These are phyloP conservation scores for Henricia sp. DNA, from an alignment of 53 echinoderm and acorn worm species.

Conservation along the genomic window DNA sequence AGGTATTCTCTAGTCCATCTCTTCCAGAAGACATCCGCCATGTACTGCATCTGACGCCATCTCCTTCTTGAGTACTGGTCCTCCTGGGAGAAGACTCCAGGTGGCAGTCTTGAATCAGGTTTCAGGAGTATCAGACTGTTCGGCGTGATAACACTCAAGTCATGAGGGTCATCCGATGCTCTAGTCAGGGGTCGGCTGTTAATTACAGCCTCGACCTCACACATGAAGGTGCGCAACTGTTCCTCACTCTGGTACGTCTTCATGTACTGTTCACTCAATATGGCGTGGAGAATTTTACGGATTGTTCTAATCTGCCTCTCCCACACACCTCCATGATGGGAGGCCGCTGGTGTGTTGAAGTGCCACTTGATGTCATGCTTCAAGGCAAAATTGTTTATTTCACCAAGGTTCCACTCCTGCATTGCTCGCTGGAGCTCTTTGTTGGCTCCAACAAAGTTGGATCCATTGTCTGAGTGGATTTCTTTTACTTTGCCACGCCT, in stretches of 20 bases:
- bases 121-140: not conserved
- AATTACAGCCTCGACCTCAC: too few species aligned
- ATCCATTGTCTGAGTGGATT: constrained; percentile 55
- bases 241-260: constrained; percentile 31
- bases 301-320: constrained; percentile 69
- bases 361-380: constrained; percentile 48
- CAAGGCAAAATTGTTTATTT: constrained; percentile 22
- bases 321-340: constrained; percentile 79
- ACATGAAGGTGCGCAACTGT: constrained; percentile 45
- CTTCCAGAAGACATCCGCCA: too few species aligned
- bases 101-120: not conserved
- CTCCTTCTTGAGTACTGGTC: too few species aligned
- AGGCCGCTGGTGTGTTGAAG: constrained; percentile 70
- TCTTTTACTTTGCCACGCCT: constrained; percentile 44
- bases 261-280: constrained; percentile 64
- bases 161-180: too few species aligned
- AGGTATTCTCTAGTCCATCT: too few species aligned
- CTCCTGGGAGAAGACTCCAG: too few species aligned
- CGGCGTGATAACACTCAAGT: constrained; percentile 11
- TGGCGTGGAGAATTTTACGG: constrained; percentile 63
- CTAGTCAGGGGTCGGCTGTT: too few species aligned
- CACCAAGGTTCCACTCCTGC: constrained; percentile 39
- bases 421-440: constrained; percentile 47
- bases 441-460: constrained; percentile 71
- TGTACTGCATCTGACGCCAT: too few species aligned